Evolutionary conservation across 2,888 invertebrate genomes (phyloP), one percentile per base, ranked within the genome.

Genomic region (Ectobius pallidus): DNA sequence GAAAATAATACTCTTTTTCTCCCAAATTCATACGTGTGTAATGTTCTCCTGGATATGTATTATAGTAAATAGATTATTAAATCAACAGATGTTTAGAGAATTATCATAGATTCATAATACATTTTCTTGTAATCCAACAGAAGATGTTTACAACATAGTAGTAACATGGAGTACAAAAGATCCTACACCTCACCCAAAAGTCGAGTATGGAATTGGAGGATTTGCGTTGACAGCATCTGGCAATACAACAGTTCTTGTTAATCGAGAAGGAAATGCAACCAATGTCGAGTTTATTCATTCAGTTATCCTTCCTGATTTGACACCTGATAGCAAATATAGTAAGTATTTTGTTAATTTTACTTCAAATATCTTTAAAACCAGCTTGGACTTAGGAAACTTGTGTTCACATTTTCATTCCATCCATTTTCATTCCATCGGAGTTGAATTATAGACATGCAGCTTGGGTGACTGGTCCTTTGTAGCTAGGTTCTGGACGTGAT

Each of bases 131-230:
- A 61, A 69, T 73, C 71, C 81, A 83, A 52, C 82, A 91, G 90
- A 89, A 75, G 87, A 86, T 79, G 83, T 87, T 65, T 87, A 86
- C 76, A 89, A 92, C 78, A 90, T 94, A 76, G 89, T 91, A 32
- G 90, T 94, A 42, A 95, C 94, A 76, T 95, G 95, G 95, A 90
- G 91, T 1, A 95, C 95, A 14, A 88, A 87, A 80, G 88, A 90
- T 80, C 84, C 90, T 77, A 90, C 93, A 0, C 78, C 84, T n/a
- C 85, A 87, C 73, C 91, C 93, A 0, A 78, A 89, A 32, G 94
- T 94, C 25, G 90, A 92, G 81, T 95, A 91, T 81, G 94, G 94
- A 1, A 87, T 88, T 74, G 84, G 83, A 3, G 86, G 86, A 16
- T 84, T 90, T 78, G 82, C 87, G 75, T 80, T 86, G 58, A 84